A percentile compares a stretch with the other conserved stretches of the same genome.
phyloP scores from a whole-genome alignment of 2,797 vertebrate species.

The Phataginus tetradactyla region DNA sequence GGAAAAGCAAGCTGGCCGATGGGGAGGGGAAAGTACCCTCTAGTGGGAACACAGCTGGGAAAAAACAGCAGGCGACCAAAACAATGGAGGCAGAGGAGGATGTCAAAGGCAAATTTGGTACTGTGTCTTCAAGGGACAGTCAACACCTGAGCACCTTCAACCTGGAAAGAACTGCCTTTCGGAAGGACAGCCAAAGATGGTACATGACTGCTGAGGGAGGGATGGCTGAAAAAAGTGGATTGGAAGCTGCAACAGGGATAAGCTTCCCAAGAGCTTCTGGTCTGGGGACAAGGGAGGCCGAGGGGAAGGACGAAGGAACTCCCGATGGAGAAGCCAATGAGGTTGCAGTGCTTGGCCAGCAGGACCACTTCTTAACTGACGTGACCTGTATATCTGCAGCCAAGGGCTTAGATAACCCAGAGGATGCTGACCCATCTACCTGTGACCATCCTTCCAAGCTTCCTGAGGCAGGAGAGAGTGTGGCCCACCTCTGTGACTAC shows the following conservation, averaged over 20 bases:
- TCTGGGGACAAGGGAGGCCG: slow-evolving; percentile 87
- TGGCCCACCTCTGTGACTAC: slow-evolving; percentile 92
- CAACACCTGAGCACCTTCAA: slow-evolving; percentile 93
- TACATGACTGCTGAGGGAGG: slow-evolving; percentile 89
- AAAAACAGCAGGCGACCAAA: slow-evolving; percentile 87
- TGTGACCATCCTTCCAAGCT: slow-evolving; percentile 90
- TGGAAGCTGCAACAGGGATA: slow-evolving; percentile 88
- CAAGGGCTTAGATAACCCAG: slow-evolving; percentile 88
- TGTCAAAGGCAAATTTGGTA: slow-evolving; percentile 91
- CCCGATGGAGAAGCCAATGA: slow-evolving; percentile 86
- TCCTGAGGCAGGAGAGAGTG: slow-evolving; percentile 89
- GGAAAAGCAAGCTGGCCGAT: slow-evolving; percentile 91
- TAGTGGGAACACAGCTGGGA: slow-evolving; percentile 87
- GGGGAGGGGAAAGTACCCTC: slow-evolving; percentile 87
- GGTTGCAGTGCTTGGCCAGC: slow-evolving; percentile 85
- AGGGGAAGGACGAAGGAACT: slow-evolving; percentile 88
- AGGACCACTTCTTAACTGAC: slow-evolving; percentile 89
- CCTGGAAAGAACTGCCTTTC: slow-evolving; percentile 94
- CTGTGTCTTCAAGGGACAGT: slow-evolving; percentile 92
- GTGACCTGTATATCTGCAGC: slow-evolving; percentile 88
- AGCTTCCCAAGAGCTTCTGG: slow-evolving; percentile 89
- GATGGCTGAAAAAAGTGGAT: slow-evolving; percentile 88
- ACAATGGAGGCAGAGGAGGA: slow-evolving; percentile 89
- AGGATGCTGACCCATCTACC: slow-evolving; percentile 85
- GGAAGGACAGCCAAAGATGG: slow-evolving; percentile 94